Conservation (phyloP, 2,113 vertebrate species). For the Gobio gobio region DNA sequence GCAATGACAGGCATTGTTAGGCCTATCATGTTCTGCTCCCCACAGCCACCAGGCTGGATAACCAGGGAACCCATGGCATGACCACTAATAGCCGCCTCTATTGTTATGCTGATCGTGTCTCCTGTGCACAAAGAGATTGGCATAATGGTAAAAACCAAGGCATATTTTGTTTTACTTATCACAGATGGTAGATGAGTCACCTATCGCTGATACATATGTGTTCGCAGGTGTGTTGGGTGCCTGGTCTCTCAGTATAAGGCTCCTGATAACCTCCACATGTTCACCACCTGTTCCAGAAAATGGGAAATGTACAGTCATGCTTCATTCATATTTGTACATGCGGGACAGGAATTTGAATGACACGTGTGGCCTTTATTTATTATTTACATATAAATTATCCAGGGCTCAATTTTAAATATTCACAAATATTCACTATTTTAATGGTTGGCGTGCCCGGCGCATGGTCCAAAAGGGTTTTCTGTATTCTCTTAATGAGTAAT, state of each 20-base stretch:
- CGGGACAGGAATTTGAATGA: neutral
- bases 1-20: slow-evolving; percentile 72
- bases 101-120: slow-evolving; percentile 53
- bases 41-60: slow-evolving; percentile 57
- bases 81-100: slow-evolving; percentile 64
- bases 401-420: neutral
- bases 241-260: slow-evolving; percentile 53
- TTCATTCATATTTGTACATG: neutral
- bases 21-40: slow-evolving; percentile 71
- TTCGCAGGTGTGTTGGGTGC: slow-evolving; percentile 62
- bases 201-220: slow-evolving; percentile 74
- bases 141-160: slow-evolving; percentile 8
- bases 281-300: slow-evolving; percentile 51
- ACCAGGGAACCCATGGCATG: slow-evolving; percentile 59
- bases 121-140: slow-evolving; percentile 23
- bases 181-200: slow-evolving; percentile 53
- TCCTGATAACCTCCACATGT: slow-evolving; percentile 62
- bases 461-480: too few relatives aligned
- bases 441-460: too few relatives aligned
- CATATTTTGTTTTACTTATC: neutral
- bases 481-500: too few relatives aligned
- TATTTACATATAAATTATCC: neutral
- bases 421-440: too few relatives aligned
- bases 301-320: neutral
- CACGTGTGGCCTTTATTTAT: neutral